phyloP scores from a whole-genome alignment of 2,888 invertebrate species.

The Eutolmus rufibarbis region DNA sequence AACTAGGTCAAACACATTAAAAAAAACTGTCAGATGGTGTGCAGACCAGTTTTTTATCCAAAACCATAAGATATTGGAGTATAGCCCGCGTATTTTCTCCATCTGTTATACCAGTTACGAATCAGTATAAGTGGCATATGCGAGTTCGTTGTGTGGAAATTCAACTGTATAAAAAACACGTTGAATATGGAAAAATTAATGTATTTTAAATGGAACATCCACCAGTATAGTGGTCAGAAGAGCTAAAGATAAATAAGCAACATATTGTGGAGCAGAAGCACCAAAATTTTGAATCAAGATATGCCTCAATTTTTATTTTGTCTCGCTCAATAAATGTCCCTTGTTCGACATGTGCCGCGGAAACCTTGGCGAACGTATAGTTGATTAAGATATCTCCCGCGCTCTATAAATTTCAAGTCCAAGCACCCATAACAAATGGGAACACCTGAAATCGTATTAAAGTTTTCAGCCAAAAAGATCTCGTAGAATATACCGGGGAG shows the following conservation, averaged over 20 bases:
- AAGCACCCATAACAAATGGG: conserved; percentile 13
- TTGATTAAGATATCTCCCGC: conserved; percentile 44
- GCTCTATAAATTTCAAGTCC: conserved; percentile 41
- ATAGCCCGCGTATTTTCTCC: too few relatives aligned
- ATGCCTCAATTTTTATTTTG: neutral
- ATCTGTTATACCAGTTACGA: too few relatives aligned
- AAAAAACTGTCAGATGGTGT: too few relatives aligned
- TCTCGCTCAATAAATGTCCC: conserved; percentile 35
- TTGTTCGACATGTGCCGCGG: conserved; percentile 40
- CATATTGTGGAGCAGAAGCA: neutral
- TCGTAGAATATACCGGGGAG: neutral
- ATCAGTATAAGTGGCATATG: too few relatives aligned
- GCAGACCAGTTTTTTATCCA: too few relatives aligned
- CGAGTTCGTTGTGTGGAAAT: too few relatives aligned
- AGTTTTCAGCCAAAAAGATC: neutral
- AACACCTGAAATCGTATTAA: conserved; percentile 43
- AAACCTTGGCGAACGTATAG: conserved; percentile 15
- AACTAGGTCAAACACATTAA: too few relatives aligned
- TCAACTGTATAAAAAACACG: too few relatives aligned
- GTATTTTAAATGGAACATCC: too few relatives aligned
- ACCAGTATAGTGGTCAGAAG: too few relatives aligned
- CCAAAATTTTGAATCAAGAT: neutral
- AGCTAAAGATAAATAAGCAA: neutral
- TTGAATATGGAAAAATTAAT: too few relatives aligned
- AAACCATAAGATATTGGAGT: too few relatives aligned